Conservation (phyloP, 2,113 vertebrate species). For the Phalacrocorax aristotelis region DNA sequence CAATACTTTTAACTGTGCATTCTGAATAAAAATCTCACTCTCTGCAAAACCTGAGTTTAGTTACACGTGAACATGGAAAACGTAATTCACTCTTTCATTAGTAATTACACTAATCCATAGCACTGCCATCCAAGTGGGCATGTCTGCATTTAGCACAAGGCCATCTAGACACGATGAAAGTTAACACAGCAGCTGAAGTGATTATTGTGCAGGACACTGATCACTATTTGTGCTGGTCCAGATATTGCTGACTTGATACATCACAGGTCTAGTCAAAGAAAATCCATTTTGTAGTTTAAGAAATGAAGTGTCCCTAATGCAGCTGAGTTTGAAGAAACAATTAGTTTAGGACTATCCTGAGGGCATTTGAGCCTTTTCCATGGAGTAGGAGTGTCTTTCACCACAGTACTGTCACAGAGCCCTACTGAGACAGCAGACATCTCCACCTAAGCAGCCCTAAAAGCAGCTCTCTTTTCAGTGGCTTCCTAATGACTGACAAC, state of each 20-base stretch:
- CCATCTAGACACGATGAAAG: neutral
- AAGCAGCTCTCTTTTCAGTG: neutral
- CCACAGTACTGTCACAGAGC: neutral
- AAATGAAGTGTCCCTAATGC: neutral
- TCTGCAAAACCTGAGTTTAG: neutral
- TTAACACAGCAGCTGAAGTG: neutral
- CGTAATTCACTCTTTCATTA: accelerated
- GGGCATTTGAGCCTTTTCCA: neutral
- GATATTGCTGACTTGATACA: neutral
- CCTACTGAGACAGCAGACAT: neutral
- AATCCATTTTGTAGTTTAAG: neutral
- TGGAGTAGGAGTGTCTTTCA: neutral
- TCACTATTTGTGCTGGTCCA: neutral
- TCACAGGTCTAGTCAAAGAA: neutral
- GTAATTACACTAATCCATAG: neutral
- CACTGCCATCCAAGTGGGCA: neutral
- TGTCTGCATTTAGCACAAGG: neutral
- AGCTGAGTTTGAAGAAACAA: neutral
- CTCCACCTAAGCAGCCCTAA: neutral
- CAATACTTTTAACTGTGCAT: neutral
- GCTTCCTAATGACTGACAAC: neutral
- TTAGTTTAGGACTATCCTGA: too few relatives aligned
- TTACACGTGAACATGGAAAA: neutral
- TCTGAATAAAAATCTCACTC: neutral
- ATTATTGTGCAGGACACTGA: neutral